Evolutionary conservation across 2,797 vertebrate genomes (phyloP).

Genomic region (Mormyrops boulengeri): DNA sequence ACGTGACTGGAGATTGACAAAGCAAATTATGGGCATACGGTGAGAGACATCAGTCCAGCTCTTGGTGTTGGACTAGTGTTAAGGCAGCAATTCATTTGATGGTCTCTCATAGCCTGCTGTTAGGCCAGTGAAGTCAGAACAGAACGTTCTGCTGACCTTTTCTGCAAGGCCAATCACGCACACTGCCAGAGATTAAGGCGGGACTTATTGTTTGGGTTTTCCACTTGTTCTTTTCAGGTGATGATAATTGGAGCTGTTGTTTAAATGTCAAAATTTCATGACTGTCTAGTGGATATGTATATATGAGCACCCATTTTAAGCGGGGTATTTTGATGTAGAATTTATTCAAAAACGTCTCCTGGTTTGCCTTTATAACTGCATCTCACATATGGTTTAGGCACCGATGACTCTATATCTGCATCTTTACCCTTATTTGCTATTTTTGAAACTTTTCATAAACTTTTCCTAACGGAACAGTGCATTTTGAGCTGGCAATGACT

Average conservation of each 20-base stretch:
- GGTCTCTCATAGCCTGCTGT: neutral
- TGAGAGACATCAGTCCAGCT: neutral
- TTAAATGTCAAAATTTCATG: constrained; percentile 17
- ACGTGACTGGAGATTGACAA: constrained; percentile 1
- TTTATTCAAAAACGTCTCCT: constrained; percentile 8
- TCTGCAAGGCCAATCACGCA: neutral
- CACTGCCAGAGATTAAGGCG: neutral
- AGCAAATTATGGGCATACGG: neutral
- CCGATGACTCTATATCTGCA: neutral
- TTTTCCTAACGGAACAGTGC: neutral
- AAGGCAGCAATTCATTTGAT: neutral
- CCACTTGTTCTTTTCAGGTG: neutral
- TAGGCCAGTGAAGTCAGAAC: neutral
- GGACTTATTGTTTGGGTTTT: neutral
- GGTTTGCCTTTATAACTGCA: neutral
- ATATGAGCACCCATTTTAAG: neutral
- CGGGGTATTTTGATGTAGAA: neutral
- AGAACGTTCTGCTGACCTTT: neutral
- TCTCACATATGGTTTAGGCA: neutral
- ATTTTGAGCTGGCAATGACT: neutral
- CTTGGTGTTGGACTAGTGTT: neutral
- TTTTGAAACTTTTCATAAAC: neutral
- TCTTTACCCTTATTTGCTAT: neutral
- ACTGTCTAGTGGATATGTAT: neutral
- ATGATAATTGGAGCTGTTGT: neutral